Evolutionary conservation across 2,888 invertebrate species (phyloP), one percentile per base, ranked within the genome.

Genomic region (Galerucella calmariensis): DNA sequence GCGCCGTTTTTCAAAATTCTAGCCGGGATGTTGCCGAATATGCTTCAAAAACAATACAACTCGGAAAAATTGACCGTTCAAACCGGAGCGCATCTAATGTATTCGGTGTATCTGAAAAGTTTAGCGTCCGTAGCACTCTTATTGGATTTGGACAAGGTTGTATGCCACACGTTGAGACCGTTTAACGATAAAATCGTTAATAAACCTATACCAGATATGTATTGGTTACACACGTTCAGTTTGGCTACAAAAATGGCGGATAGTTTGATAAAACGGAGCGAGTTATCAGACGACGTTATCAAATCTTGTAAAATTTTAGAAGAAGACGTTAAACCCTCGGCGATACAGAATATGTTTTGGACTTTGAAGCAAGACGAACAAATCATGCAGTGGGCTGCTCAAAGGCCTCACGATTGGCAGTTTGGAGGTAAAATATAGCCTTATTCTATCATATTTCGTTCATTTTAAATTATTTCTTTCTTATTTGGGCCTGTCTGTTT

Each of bases 321-420:
- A 24, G 79, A 82, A 75, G 80, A 81, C n/a, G 76, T 77, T 5
- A 80, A 82, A 74, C 78, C 79, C 0, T 80, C 84, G 4, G 81
- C 82, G 12, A 83, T 86, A 79, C 88, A 90, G 78, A 90, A 90
- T 79, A 84, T 84, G 35, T 84, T 85, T 35, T 92, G 92, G 92
- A 89, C 87, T 69, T 81, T 90, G 59, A 88, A 88, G 77, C 90
- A 90, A 82, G 92, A 92, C 81, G 88, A 89, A 68, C 90, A 92
- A 83, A 89, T 92, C 58, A 90, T 92, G 87, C 85, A 87, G 62
- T 92, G 92, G 92, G 89, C 89, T 1, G 89, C 89, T 2, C 89
- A 90, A 79, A 86, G 88, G 51, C 92, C 92, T 4, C 90, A 90
- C 75, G 92, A 92, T 84, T 92, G 92, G 92, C 91, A 91, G 84